Evolutionary conservation across 2,113 vertebrate species (phyloP), one percentile per base, ranked within the genome.

Genomic region (Leucoraja erinaceus): DNA sequence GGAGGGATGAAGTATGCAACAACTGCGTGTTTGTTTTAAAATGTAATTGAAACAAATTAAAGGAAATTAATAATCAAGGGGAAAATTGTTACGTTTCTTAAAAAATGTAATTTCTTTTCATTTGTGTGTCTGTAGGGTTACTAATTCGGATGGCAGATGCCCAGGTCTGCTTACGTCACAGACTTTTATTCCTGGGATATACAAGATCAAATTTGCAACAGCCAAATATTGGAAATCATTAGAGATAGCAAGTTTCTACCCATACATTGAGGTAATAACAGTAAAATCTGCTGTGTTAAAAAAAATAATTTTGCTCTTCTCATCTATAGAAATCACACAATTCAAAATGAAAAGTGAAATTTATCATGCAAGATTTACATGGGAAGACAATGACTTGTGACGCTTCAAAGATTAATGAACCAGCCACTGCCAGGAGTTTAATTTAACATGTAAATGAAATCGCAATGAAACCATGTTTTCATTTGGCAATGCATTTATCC

Each of bases 161-260:
- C 95, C 94, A 0, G 96, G 95, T 81, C 95, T 98, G 38, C 95
- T 97, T 93, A 94, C 95, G 0, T 94, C 93, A 0, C 94, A 96
- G 33, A 94, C 94, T 76, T 96, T 98, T 94, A 94, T 93, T 91
- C 76, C 96, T 0, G 98, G 97, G 93, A 97, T 96, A 93, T 99
- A 99, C 94, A 98, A 97, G 94, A 95, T 99, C 94, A 95, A 1
- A 93, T 99, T 98, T 77, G 97, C 98, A 93, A 98, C 98, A 0
- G 96, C 95, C 0, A 94, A 95, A n/a, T 99, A 99, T 93, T 99
- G 98, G 98, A 94, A 95, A 90, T 94, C 94, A 11, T 93, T 96
- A n/a, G 97, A 97, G 1, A 94, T 97, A 72, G 78, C 93, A 68
- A 96, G 96, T 93, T 98, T 99, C 96, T 98, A 98, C 94, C 98